phyloP scores from a whole-genome alignment of 2,888 invertebrate species.

The Malthinus seriepunctatus region DNA sequence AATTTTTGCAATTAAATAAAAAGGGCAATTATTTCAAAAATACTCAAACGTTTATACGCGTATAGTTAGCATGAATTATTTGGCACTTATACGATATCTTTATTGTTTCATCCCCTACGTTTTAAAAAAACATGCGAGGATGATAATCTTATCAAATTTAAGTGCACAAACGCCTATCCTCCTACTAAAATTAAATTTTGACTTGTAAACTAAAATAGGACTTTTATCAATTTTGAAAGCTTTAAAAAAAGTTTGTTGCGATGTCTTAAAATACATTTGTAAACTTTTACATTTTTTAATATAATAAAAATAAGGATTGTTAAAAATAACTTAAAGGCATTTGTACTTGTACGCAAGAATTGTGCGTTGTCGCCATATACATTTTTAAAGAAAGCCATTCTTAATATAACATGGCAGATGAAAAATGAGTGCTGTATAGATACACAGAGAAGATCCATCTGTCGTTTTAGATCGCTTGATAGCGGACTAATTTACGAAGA shows the following conservation, averaged over 20 bases:
- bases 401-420: slow-evolving; percentile 22
- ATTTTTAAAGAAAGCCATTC: slow-evolving; percentile 21
- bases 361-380: slow-evolving; percentile 10
- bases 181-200: too few species aligned
- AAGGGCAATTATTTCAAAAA: too few species aligned
- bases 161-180: neutral
- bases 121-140: too few species aligned
- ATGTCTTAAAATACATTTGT: too few species aligned
- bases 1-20: too few species aligned
- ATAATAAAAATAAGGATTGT: slow-evolving; percentile 4
- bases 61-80: too few species aligned
- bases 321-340: slow-evolving; percentile 4
- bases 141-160: slow-evolving; percentile 1
- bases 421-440: slow-evolving; percentile 19
- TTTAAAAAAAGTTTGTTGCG: too few species aligned
- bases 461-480: slow-evolving; percentile 31
- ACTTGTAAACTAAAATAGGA: too few species aligned
- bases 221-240: too few species aligned
- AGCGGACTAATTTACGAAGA: slow-evolving; percentile 39
- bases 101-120: too few species aligned
- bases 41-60: too few species aligned
- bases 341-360: slow-evolving; percentile 1
- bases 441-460: slow-evolving; percentile 23
- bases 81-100: too few species aligned
- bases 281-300: neutral